Conservation (phyloP, 2,797 vertebrate genomes). For the Sus cebifrons region DNA sequence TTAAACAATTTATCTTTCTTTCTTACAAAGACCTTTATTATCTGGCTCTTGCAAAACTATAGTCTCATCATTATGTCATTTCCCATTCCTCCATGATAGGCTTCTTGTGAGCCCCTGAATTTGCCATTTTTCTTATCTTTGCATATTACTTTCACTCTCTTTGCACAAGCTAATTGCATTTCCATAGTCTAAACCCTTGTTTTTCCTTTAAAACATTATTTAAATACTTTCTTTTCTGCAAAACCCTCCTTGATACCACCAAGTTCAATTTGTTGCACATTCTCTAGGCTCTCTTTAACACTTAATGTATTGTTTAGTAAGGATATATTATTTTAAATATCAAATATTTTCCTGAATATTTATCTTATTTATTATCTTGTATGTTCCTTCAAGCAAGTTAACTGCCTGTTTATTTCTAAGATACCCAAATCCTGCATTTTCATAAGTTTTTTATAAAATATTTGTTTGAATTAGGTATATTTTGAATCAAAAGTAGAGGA, state of each 20-base stretch:
- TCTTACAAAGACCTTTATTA: neutral
- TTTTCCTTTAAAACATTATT: neutral
- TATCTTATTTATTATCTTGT: neutral
- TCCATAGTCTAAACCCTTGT: neutral
- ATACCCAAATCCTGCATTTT: neutral
- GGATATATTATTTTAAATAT: neutral
- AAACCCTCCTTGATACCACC: neutral
- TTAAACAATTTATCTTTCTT: neutral
- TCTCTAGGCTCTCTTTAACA: neutral
- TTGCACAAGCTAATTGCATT: neutral
- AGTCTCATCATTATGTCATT: neutral
- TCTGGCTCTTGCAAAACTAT: neutral
- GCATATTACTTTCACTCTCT: neutral
- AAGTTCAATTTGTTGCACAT: neutral
- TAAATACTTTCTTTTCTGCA: neutral
- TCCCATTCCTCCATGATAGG: neutral
- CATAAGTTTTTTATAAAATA: neutral
- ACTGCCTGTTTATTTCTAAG: neutral
- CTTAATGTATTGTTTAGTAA: neutral
- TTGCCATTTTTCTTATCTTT: neutral
- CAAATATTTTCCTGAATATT: neutral
- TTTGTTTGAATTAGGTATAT: neutral
- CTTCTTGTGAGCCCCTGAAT: neutral
- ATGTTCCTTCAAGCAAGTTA: neutral
- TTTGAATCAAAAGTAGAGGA: neutral